These are phyloP conservation scores for Ophioderma brevispina DNA, from an alignment of 35 echinoderm and acorn worm genomes.

Conservation along the genomic window DNA sequence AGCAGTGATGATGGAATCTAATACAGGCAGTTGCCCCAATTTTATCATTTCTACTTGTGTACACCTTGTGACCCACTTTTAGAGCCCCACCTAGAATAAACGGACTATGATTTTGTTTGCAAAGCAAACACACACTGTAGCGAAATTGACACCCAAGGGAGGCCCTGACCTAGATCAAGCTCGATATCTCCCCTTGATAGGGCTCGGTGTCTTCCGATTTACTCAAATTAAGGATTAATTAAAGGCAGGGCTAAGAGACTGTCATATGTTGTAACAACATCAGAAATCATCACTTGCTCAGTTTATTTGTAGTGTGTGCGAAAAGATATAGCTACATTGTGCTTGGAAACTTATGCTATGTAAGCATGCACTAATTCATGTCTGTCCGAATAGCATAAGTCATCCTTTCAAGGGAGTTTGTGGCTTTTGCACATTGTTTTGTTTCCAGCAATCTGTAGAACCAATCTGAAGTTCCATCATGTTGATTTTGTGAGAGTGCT, in stretches of 20 bases:
- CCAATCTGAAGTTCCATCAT: too few relatives aligned
- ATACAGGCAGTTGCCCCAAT: too few relatives aligned
- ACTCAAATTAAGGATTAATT: conserved; percentile 8
- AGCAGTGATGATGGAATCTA: too few relatives aligned
- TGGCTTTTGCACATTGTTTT: background rate
- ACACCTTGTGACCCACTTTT: too few relatives aligned
- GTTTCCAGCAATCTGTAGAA: background rate
- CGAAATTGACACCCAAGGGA: background rate
- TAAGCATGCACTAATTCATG: background rate
- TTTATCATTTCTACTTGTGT: too few relatives aligned
- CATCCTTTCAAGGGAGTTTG: background rate
- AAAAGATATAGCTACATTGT: too few relatives aligned
- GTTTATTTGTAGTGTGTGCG: background rate
- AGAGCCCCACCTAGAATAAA: background rate
- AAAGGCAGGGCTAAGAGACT: background rate
- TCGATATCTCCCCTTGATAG: background rate
- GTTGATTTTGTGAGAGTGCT: too few relatives aligned
- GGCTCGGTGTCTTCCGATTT: background rate
- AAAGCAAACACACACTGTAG: background rate
- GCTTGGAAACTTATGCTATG: background rate
- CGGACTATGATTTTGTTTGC: background rate
- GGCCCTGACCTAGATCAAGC: background rate
- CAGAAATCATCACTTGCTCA: background rate
- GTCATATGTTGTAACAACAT: background rate
- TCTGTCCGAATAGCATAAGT: background rate